Conservation (phyloP, 53 echinoderm and acorn worm species). For the Actinopyga echinites region DNA sequence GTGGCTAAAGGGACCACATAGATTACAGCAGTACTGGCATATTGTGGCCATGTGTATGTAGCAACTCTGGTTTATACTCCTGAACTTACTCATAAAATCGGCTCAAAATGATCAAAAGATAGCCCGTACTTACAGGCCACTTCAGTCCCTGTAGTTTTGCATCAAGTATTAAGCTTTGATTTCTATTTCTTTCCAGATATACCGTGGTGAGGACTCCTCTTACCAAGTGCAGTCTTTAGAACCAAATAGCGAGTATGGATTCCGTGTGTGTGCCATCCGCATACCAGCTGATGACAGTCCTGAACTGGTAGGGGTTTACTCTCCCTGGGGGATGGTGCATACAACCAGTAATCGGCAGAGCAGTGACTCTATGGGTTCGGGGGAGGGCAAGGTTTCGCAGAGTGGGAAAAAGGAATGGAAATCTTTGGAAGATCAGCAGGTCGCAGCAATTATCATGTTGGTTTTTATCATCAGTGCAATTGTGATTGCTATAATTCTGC, state of each 20-base stretch:
- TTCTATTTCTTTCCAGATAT: slow-evolving; percentile 58
- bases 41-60: no score
- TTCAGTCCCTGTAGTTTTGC: neutral
- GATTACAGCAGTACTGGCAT: no score
- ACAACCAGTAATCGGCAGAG: slow-evolving; percentile 46
- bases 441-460: slow-evolving; percentile 77
- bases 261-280: slow-evolving; percentile 88
- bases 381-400: slow-evolving; percentile 39
- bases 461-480: slow-evolving; percentile 73
- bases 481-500: slow-evolving; percentile 71
- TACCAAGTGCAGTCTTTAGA: slow-evolving; percentile 63
- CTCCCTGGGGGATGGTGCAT: slow-evolving; percentile 71
- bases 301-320: slow-evolving; percentile 86
- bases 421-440: slow-evolving; percentile 76
- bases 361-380: slow-evolving; percentile 40
- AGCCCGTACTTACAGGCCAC: neutral
- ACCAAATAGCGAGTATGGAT: slow-evolving; percentile 84
- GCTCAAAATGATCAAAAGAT: neutral
- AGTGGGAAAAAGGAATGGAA: slow-evolving; percentile 52
- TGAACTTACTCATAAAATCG: neutral
- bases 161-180: neutral
- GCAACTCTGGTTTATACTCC: neutral
- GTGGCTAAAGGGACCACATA: no score
- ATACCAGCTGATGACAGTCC: slow-evolving; percentile 73
- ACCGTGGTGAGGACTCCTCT: slow-evolving; percentile 78